phyloP scores from a whole-genome alignment of 1,140 invertebrate species.

The Drosophila lacteicornis region DNA sequence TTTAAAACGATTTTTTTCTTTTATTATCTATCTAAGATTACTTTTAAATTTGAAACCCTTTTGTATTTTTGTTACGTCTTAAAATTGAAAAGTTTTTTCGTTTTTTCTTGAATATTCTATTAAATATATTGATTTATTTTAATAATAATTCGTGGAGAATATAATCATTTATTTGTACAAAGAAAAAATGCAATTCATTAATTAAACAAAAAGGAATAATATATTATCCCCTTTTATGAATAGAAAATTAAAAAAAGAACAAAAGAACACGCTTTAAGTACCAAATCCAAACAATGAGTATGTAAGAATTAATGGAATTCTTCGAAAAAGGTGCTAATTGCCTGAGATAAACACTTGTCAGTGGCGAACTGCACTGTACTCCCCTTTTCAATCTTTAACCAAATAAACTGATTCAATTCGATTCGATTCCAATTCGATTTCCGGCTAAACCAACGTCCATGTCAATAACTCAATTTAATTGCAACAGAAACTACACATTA shows the following conservation, averaged over 20 bases:
- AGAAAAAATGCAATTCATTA: too few relatives aligned
- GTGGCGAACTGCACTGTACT: not conserved
- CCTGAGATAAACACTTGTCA: not conserved
- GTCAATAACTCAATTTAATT: conserved; percentile 47
- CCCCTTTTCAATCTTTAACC: not conserved
- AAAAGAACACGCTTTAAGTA: not conserved
- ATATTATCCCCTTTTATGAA: not conserved
- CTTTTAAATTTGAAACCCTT: too few relatives aligned
- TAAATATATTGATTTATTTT: too few relatives aligned
- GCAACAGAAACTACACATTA: conserved; percentile 17
- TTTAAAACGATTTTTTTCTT: too few relatives aligned
- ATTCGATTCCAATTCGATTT: conserved; percentile 26
- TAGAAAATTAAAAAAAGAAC: not conserved
- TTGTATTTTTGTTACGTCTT: too few relatives aligned
- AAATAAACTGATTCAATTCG: conserved; percentile 17
- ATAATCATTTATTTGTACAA: too few relatives aligned
- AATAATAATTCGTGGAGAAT: too few relatives aligned
- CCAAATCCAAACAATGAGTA: not conserved
- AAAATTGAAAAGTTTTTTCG: too few relatives aligned
- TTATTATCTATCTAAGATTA: too few relatives aligned
- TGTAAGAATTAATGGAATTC: not conserved
- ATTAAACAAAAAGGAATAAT: not conserved
- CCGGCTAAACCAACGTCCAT: conserved; percentile 15
- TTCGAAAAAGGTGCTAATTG: conserved; percentile 2
- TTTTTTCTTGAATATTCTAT: too few relatives aligned